Conservation (phyloP, 2,888 invertebrate genomes). For the Sarcophaga carnaria region DNA sequence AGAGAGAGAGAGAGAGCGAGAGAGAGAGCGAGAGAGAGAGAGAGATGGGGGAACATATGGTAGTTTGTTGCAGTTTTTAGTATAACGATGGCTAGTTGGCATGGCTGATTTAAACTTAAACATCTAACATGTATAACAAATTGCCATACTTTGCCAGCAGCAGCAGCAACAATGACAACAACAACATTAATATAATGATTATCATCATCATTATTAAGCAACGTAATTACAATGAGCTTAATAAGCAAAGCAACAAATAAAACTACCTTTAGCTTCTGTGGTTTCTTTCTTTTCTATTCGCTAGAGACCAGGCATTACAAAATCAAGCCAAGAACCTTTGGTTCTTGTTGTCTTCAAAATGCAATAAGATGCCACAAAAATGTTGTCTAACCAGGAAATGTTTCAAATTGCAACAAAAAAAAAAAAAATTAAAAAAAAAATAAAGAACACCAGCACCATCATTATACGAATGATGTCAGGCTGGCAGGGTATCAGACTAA, state of each 20-base stretch:
- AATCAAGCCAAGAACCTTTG: conserved; percentile 63
- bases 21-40: too few relatives aligned
- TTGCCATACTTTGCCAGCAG: conserved; percentile 6
- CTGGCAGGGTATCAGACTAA: not conserved
- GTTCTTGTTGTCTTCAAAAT: not conserved
- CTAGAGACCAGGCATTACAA: not conserved
- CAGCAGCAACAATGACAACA: not conserved
- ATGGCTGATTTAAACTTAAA: conserved; percentile 42
- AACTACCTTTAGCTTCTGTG: conserved; percentile 53
- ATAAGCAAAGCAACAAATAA: conserved; percentile 45
- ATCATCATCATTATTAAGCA: conserved; percentile 17
- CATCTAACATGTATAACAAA: conserved; percentile 31
- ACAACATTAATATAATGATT: conserved; percentile 1
- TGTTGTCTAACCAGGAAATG: conserved; percentile 69
- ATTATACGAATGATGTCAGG: too few relatives aligned
- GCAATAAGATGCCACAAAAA: conserved; percentile 54
- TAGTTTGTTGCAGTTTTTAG: not conserved
- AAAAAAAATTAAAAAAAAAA: not conserved
- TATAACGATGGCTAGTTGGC: conserved; percentile 35
- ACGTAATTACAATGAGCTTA: conserved; percentile 43
- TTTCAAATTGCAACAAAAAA: conserved; percentile 48
- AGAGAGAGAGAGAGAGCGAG: too few relatives aligned
- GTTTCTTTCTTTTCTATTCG: not conserved
- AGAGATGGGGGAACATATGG: too few relatives aligned
- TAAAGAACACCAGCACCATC: conserved; percentile 1